Evolutionary conservation across 2,888 invertebrate species (phyloP).

Genomic region (Ceriagrion tenellum): DNA sequence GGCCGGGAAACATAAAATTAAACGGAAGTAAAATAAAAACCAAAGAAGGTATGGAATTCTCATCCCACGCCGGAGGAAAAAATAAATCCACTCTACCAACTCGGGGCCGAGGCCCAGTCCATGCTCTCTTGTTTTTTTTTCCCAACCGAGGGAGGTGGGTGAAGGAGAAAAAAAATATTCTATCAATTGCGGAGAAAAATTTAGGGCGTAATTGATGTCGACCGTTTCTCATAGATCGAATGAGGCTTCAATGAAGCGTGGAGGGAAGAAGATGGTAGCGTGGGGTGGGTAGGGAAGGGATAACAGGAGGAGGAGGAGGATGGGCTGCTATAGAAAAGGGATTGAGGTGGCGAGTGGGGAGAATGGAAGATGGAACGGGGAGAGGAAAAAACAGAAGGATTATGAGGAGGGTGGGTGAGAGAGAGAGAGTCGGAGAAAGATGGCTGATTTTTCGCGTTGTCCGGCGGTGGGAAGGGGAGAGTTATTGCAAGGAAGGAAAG

Average conservation of each 20-base stretch:
- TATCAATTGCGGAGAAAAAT: slow-evolving; percentile 23
- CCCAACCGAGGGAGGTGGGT: background rate
- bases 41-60: background rate
- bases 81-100: background rate
- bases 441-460: slow-evolving; percentile 46
- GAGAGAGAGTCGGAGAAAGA: background rate
- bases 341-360: background rate
- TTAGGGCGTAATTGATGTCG: slow-evolving; percentile 39
- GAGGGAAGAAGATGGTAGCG: background rate
- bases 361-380: background rate
- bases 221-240: slow-evolving; percentile 24
- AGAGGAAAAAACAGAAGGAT: background rate
- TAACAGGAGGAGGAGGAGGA: too few relatives aligned
- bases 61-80: background rate
- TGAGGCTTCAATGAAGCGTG: background rate
- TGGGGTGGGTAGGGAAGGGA: background rate
- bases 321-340: background rate
- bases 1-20: slow-evolving; percentile 13
- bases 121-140: background rate
- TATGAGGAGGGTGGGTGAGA: background rate
- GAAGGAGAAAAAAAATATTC: background rate
- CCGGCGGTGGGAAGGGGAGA: background rate
- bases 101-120: background rate
- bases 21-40: background rate
- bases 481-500: background rate